Percentiles rank a stretch among this genome's conserved stretches.
Evolutionary conservation across 2,888 invertebrate genomes (phyloP).

Genomic region (Chrysolina americana): DNA sequence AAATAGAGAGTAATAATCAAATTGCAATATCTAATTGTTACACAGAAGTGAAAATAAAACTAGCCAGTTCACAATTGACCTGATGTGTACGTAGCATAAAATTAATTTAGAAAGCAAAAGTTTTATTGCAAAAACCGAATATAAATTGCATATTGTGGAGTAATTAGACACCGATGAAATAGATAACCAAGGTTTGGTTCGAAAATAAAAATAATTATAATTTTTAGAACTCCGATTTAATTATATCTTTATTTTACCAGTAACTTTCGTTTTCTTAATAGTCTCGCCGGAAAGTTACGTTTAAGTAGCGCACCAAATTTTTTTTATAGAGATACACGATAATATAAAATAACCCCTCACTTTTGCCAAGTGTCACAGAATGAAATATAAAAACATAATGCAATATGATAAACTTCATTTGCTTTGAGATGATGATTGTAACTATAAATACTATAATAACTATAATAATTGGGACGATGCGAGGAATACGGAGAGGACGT

Average conservation of each 20-base stretch:
- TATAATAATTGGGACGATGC: too few relatives aligned
- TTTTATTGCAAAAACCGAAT: slow-evolving; percentile 32
- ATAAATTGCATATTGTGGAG: slow-evolving; percentile 32
- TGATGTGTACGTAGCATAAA: slow-evolving; percentile 36
- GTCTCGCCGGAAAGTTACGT: neutral
- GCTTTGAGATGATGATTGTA: too few relatives aligned
- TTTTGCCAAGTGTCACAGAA: too few relatives aligned
- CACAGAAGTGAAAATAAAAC: slow-evolving; percentile 26
- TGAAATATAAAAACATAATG: too few relatives aligned
- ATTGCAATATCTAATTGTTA: slow-evolving; percentile 16
- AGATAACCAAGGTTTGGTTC: slow-evolving; percentile 29
- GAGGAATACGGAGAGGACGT: too few relatives aligned
- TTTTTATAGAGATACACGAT: too few relatives aligned
- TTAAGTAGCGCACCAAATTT: neutral
- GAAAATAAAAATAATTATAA: slow-evolving; percentile 27
- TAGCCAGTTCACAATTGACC: slow-evolving; percentile 34
- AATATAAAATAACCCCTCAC: too few relatives aligned
- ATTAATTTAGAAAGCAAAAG: slow-evolving; percentile 39
- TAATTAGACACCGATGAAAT: slow-evolving; percentile 27
- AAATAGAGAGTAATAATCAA: slow-evolving; percentile 3
- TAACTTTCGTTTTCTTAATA: neutral
- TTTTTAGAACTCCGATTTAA: neutral
- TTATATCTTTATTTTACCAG: neutral
- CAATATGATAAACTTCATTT: too few relatives aligned
- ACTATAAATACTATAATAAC: too few relatives aligned